Conservation (phyloP, 2,113 vertebrate genomes). For the Hydrolagus affinis region DNA sequence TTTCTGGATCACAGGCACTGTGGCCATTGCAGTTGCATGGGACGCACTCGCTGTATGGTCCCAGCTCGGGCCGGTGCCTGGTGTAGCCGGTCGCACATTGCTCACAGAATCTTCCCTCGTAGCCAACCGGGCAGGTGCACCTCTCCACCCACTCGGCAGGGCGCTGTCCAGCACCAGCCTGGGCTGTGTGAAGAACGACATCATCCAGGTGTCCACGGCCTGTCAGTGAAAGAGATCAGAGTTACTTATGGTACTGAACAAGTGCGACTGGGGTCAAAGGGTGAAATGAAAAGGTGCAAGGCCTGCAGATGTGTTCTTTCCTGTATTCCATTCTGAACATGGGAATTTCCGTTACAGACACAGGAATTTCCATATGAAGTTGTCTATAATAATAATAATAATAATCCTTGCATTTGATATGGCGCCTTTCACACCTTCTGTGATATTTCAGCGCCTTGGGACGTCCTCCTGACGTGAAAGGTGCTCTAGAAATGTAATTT, state of each 20-base stretch:
- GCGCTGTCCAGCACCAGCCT: constrained; percentile 40
- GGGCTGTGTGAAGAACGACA: constrained; percentile 67
- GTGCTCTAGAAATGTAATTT: too few relatives aligned
- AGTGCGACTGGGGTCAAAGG: too few relatives aligned
- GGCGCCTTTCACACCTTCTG: too few relatives aligned
- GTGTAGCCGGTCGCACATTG: constrained; percentile 68
- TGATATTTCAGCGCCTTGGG: too few relatives aligned
- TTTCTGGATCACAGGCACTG: constrained; percentile 72
- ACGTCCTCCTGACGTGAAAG: too few relatives aligned
- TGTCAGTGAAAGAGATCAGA: constrained; percentile 39
- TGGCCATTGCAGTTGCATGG: constrained; percentile 67
- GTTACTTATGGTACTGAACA: not conserved
- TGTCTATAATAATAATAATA: too few relatives aligned
- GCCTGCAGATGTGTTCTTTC: too few relatives aligned
- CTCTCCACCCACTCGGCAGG: constrained; percentile 72
- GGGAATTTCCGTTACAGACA: too few relatives aligned
- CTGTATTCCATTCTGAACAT: too few relatives aligned
- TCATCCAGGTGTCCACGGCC: constrained; percentile 81
- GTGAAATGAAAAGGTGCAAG: too few relatives aligned
- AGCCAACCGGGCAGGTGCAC: constrained; percentile 63
- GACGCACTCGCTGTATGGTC: constrained; percentile 65
- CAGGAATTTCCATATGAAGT: too few relatives aligned
- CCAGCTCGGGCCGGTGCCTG: constrained; percentile 47
- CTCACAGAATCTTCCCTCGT: constrained; percentile 73
- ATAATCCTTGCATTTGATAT: too few relatives aligned